Evolutionary conservation across 2,113 vertebrate species (phyloP).

Genomic region (Noturus placidus): DNA sequence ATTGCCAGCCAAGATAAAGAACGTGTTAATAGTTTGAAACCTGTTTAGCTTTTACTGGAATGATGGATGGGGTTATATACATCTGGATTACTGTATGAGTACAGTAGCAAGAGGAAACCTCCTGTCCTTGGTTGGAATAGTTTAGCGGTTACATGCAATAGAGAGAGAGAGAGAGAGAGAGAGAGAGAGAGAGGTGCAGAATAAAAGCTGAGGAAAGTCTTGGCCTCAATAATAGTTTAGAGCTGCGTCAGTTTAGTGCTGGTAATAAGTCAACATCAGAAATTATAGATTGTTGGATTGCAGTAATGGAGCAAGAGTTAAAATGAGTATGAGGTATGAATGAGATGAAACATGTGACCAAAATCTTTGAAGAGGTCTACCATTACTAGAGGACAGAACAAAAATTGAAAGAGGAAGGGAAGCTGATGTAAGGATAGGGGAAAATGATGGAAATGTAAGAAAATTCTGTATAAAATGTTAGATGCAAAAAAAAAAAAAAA

Average conservation of each 20-base stretch:
- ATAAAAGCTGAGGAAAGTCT: not conserved
- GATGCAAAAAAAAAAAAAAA: not conserved
- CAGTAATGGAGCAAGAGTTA: constrained; percentile 40
- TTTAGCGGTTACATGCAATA: not conserved
- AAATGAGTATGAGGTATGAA: constrained; percentile 18
- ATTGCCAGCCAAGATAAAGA: constrained; percentile 1
- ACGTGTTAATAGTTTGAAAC: not conserved
- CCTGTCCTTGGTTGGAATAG: not conserved
- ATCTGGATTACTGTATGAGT: not conserved
- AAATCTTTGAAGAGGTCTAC: constrained; percentile 11
- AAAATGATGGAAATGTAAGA: not conserved
- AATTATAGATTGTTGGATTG: constrained; percentile 30
- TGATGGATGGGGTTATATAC: not conserved
- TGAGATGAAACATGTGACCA: constrained; percentile 45
- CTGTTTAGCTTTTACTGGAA: not conserved
- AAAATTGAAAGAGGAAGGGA: not conserved
- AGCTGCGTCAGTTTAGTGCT: constrained; percentile 44
- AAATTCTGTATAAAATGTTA: not conserved
- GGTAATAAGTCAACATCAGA: constrained; percentile 42
- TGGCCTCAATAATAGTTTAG: constrained; percentile 44
- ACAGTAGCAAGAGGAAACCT: not conserved
- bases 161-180: not conserved
- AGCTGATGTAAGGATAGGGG: not conserved
- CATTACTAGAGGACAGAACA: constrained; percentile 6
- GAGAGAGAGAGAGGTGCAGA: not conserved